These are phyloP conservation scores for Sebastolobus altivelis DNA, from an alignment of 2,797 vertebrate genomes.

Conservation along the genomic window DNA sequence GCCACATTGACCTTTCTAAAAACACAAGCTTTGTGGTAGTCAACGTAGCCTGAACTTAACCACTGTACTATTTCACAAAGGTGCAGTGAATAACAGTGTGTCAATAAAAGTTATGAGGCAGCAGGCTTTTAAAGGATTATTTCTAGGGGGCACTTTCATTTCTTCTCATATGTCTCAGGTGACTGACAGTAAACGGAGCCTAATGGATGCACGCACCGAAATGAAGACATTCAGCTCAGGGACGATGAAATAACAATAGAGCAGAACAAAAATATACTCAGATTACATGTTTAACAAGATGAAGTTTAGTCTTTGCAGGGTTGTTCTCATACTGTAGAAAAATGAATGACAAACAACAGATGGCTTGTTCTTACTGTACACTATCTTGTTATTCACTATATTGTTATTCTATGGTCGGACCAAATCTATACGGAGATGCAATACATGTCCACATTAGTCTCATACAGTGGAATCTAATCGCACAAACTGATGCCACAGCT, in stretches of 20 bases:
- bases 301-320: neutral
- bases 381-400: neutral
- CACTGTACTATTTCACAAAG: neutral
- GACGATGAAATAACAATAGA: neutral
- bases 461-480: neutral
- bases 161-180: constrained; percentile 13
- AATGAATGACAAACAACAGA: neutral
- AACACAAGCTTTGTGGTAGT: neutral
- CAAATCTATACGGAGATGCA: neutral
- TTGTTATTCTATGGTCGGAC: neutral
- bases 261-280: neutral
- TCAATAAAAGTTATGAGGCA: neutral
- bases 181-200: constrained; percentile 12
- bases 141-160: neutral
- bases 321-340: neutral
- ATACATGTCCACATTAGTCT: neutral
- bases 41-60: neutral
- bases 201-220: neutral
- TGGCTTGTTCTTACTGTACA: neutral
- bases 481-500: neutral
- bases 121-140: constrained; percentile 11
- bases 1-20: neutral
- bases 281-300: neutral
- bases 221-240: constrained; percentile 3
- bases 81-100: no score